Conservation (phyloP, 92 coral and sea anemone species). For the Palythoa heliodiscus region DNA sequence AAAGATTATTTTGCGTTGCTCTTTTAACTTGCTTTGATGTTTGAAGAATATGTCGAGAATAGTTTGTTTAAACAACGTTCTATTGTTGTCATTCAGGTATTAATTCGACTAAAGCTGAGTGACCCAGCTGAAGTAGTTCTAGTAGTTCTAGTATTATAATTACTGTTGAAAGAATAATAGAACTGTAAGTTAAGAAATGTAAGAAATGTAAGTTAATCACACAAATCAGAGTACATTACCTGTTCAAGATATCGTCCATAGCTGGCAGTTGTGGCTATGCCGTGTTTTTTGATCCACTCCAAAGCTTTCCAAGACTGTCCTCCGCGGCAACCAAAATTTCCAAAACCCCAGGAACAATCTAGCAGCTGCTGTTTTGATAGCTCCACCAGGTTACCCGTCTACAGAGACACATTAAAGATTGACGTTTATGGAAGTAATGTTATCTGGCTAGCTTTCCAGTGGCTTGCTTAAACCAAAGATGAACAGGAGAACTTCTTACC, state of each 20-base stretch:
- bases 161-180: too few relatives aligned
- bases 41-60: too few relatives aligned
- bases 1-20: not conserved
- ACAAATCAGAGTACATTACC: conserved; percentile 37
- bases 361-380: conserved; percentile 84
- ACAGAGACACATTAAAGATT: not conserved
- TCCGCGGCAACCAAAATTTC: conserved; percentile 93
- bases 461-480: not conserved
- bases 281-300: conserved; percentile 80
- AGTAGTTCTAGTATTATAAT: too few relatives aligned
- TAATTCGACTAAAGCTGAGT: too few relatives aligned
- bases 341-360: conserved; percentile 92
- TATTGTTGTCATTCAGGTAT: too few relatives aligned
- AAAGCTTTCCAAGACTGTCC: conserved; percentile 89
- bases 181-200: too few relatives aligned
- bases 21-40: too few relatives aligned
- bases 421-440: not conserved
- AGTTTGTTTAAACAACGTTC: too few relatives aligned
- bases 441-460: not conserved
- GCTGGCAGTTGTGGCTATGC: conserved; percentile 79
- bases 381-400: conserved; percentile 81
- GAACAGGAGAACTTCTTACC: conserved; percentile 45
- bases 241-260: conserved; percentile 94
- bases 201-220: not conserved
- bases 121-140: too few relatives aligned